Conservation (phyloP, 2,113 vertebrate genomes). For the Channa argus region DNA sequence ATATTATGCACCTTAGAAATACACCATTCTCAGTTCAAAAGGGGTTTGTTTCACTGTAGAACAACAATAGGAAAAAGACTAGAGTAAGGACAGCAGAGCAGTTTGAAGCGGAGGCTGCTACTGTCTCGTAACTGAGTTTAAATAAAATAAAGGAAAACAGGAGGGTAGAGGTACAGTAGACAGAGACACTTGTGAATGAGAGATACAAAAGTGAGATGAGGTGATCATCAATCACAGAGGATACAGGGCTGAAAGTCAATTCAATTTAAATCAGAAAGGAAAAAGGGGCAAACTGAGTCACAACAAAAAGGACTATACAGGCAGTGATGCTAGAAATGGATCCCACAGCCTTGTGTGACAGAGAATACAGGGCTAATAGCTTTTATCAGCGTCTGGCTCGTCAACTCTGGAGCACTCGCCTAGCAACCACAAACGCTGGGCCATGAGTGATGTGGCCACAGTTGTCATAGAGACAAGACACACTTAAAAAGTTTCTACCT, state of each 20-base stretch:
- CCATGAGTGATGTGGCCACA: conserved; percentile 33
- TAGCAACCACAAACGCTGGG: conserved; percentile 59
- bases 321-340: background rate
- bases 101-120: background rate
- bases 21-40: background rate
- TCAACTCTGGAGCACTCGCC: conserved; percentile 30
- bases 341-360: background rate
- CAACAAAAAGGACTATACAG: background rate
- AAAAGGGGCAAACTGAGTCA: background rate
- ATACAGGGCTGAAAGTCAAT: background rate
- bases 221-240: background rate
- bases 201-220: no score
- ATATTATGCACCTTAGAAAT: no score
- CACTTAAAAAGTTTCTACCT: conserved; percentile 47
- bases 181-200: no score
- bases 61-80: background rate
- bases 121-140: background rate
- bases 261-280: conserved; percentile 1
- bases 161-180: background rate
- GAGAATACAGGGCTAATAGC: conserved; percentile 19
- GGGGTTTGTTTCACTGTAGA: background rate
- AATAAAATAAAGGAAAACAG: background rate
- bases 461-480: conserved; percentile 71
- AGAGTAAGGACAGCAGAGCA: background rate
- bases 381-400: conserved; percentile 11